Evolutionary conservation across 2,797 vertebrate species (phyloP).

Genomic region (Synaphobranchus kaupii): DNA sequence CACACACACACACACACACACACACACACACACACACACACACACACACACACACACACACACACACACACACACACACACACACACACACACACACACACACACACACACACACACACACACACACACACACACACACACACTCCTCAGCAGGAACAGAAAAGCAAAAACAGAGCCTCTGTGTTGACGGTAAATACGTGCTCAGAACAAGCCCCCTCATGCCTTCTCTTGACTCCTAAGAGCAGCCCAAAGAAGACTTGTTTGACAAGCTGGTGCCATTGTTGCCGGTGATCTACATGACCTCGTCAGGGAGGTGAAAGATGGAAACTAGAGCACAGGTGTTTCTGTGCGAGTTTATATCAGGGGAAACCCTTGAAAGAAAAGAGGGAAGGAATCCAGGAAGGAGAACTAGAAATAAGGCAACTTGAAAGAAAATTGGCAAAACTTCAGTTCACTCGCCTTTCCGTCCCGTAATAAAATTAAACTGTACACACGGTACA

Average conservation of each 20-base stretch:
- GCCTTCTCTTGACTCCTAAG: background rate
- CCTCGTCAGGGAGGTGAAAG: background rate
- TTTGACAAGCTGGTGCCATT: background rate
- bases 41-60: background rate
- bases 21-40: no score
- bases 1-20: constrained; percentile 20
- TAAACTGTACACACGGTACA: background rate
- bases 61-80: constrained; percentile 17
- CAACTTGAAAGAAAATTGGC: background rate
- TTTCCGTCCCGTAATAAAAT: background rate
- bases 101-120: constrained; percentile 18
- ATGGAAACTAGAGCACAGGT: background rate
- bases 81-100: no score
- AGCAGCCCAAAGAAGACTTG: background rate
- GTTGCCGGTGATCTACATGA: background rate
- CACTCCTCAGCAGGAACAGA: constrained; percentile 12
- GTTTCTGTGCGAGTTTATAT: background rate
- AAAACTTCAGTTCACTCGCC: background rate
- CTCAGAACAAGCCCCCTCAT: constrained; percentile 22
- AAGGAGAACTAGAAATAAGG: background rate
- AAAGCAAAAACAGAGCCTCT: constrained; percentile 20
- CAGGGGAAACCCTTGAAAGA: background rate
- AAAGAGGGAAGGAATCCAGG: background rate
- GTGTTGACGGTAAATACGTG: constrained; percentile 56
- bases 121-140: constrained; percentile 19